Evolutionary conservation across 2,113 vertebrate genomes (phyloP).

Genomic region (Etia nguti): DNA sequence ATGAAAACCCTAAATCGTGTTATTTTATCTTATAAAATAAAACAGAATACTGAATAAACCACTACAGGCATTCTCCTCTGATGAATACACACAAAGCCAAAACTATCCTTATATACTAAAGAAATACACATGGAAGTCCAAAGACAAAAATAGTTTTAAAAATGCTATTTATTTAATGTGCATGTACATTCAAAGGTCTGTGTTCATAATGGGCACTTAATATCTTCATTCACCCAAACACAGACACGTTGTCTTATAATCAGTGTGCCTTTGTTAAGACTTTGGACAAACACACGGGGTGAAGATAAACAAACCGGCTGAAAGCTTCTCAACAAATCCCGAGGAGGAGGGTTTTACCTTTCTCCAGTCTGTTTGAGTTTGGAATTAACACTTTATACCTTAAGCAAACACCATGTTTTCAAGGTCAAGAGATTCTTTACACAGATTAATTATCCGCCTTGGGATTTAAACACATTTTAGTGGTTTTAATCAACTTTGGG

Average conservation of each 20-base stretch:
- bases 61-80: neutral
- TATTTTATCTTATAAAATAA: neutral
- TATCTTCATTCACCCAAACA: constrained; percentile 16
- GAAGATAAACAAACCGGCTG: constrained; percentile 38
- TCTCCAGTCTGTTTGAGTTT: constrained; percentile 82
- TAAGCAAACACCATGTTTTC: constrained; percentile 88
- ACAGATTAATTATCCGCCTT: neutral
- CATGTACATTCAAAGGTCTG: constrained; percentile 33
- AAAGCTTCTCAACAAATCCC: constrained; percentile 76
- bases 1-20: neutral
- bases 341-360: constrained; percentile 70
- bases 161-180: constrained; percentile 28
- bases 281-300: constrained; percentile 48
- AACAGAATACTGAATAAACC: neutral
- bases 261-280: constrained; percentile 17
- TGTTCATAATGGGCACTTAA: constrained; percentile 29
- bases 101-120: neutral
- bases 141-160: neutral
- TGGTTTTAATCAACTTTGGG: constrained; percentile 33
- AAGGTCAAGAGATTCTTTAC: constrained; percentile 82
- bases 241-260: neutral
- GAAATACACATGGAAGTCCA: neutral
- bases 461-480: neutral
- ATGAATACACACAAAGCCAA: neutral
- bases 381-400: constrained; percentile 81